phyloP scores from a whole-genome alignment of 2,888 invertebrate genomes.

The Eumacrocentrus americanus region DNA sequence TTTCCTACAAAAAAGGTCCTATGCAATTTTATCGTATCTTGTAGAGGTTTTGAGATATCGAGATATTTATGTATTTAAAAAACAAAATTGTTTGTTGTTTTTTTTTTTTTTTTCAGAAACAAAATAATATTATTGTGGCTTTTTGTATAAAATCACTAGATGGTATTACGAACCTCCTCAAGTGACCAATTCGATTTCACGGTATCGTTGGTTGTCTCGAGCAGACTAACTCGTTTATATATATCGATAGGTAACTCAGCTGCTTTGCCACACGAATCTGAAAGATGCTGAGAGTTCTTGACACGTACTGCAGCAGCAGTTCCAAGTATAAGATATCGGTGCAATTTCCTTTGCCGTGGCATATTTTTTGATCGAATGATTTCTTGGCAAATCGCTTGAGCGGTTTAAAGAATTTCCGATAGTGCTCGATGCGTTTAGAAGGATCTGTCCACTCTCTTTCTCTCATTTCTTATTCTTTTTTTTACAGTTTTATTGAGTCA shows the following conservation, averaged over 20 bases:
- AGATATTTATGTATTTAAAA: too few species aligned
- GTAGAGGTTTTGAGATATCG: too few species aligned
- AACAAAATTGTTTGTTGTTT: too few species aligned
- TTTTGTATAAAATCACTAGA: not conserved
- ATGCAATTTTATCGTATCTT: too few species aligned
- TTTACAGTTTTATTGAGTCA: not conserved
- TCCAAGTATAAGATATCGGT: not conserved
- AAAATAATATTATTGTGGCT: not conserved
- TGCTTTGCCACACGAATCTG: slow-evolving; percentile 6
- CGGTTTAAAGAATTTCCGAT: not conserved
- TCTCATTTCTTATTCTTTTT: not conserved
- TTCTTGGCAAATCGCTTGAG: not conserved
- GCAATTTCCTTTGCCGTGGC: not conserved
- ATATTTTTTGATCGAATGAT: not conserved
- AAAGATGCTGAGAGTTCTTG: not conserved
- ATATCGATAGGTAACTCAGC: not conserved
- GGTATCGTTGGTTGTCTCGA: slow-evolving; percentile 18
- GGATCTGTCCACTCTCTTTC: slow-evolving; percentile 1
- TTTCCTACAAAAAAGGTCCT: too few species aligned
- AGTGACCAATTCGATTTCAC: not conserved
- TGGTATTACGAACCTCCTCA: not conserved
- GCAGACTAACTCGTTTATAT: not conserved
- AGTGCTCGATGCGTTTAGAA: not conserved
- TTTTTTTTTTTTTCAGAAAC: too few species aligned
- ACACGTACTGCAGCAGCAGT: too few species aligned